Conservation (phyloP, 2,888 invertebrate genomes). For the Tenthredo scrophulariae region DNA sequence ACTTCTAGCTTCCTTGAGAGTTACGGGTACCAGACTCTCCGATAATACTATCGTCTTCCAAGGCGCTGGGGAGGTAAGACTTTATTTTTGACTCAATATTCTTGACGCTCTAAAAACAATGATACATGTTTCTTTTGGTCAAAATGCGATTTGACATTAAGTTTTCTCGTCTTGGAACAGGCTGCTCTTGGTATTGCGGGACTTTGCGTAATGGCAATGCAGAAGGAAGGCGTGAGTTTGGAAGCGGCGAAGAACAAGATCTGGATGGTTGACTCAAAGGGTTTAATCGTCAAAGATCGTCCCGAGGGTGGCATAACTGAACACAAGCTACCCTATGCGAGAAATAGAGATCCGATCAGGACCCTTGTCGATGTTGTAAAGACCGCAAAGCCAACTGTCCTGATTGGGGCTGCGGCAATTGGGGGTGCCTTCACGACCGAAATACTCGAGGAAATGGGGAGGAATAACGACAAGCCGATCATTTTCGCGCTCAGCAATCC, state of each 20-base stretch:
- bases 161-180: conserved; percentile 75
- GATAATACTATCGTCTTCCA: conserved; percentile 95
- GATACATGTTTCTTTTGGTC: background rate
- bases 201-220: conserved; percentile 96
- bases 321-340: conserved; percentile 92
- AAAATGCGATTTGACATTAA: background rate
- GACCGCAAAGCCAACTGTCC: conserved; percentile 90
- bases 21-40: conserved; percentile 90
- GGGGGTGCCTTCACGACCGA: conserved; percentile 95
- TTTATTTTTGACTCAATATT: background rate
- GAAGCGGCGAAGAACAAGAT: conserved; percentile 90
- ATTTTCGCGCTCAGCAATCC: conserved; percentile 99
- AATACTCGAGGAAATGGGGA: conserved; percentile 93
- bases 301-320: conserved; percentile 89
- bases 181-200: conserved; percentile 96
- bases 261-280: conserved; percentile 98
- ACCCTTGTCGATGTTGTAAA: conserved; percentile 91
- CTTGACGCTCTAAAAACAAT: background rate
- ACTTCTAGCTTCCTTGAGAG: conserved; percentile 90
- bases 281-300: conserved; percentile 93
- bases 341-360: conserved; percentile 87
- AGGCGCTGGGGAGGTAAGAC: conserved; percentile 95
- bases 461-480: conserved; percentile 90
- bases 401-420: conserved; percentile 97
- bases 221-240: conserved; percentile 88